These are phyloP conservation scores for Paguma larvata DNA, from an alignment of 2,797 vertebrate genomes.

Conservation along the genomic window DNA sequence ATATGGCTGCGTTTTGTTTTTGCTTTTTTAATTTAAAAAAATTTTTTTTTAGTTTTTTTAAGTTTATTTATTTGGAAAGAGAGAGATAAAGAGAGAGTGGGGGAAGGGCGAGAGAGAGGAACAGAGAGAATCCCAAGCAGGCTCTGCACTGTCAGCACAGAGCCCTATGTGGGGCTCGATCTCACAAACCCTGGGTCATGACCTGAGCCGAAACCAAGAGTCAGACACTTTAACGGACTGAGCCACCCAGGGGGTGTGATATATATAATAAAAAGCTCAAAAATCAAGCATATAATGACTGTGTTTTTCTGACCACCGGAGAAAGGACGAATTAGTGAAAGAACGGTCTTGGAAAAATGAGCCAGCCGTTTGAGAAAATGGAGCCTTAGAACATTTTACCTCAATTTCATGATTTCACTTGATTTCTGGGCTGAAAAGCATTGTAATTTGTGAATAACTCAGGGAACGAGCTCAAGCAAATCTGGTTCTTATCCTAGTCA, in stretches of 20 bases:
- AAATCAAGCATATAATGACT: background rate
- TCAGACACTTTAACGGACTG: too few relatives aligned
- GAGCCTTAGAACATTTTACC: background rate
- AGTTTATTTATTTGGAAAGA: too few relatives aligned
- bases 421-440: background rate
- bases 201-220: too few relatives aligned
- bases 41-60: too few relatives aligned
- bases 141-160: too few relatives aligned
- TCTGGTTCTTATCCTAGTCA: background rate
- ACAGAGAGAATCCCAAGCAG: too few relatives aligned
- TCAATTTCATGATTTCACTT: slow-evolving; percentile 24
- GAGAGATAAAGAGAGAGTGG: too few relatives aligned
- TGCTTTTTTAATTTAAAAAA: too few relatives aligned
- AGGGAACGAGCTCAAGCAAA: background rate
- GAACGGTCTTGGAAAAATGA: background rate
- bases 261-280: background rate
- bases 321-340: background rate
- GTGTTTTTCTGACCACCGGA: background rate
- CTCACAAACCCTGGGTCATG: too few relatives aligned
- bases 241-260: background rate
- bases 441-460: slow-evolving; percentile 3
- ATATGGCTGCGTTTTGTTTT: too few relatives aligned
- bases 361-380: background rate
- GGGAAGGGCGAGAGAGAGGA: too few relatives aligned
- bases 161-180: too few relatives aligned